These are phyloP conservation scores for Achlya flavicornis DNA, from an alignment of 2,888 invertebrate genomes.

Conservation along the genomic window DNA sequence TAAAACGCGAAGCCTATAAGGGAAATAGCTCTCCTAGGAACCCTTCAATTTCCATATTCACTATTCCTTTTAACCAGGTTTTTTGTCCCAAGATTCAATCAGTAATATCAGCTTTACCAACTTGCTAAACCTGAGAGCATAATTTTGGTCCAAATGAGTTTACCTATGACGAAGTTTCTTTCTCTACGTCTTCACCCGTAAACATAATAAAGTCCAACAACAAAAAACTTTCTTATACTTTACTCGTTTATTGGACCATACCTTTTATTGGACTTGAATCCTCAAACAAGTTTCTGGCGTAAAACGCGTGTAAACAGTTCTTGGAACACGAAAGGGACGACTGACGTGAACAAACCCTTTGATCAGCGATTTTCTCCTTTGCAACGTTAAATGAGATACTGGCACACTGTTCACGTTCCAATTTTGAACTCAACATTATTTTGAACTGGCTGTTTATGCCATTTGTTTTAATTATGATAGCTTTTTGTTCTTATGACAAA, in stretches of 20 bases:
- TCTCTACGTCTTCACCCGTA: background rate
- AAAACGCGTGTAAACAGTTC: constrained; percentile 4
- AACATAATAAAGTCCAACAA: background rate
- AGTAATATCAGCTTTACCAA: background rate
- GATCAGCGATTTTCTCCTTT: constrained; percentile 6
- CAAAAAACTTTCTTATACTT: constrained; percentile 1
- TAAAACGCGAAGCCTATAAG: no score
- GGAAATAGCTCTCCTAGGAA: no score
- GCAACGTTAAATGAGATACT: constrained; percentile 2
- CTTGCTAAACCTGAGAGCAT: background rate
- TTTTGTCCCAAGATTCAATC: background rate
- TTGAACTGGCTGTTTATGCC: background rate
- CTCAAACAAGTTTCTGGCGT: constrained; percentile 7
- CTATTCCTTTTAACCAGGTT: no score
- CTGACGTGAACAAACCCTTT: constrained; percentile 3
- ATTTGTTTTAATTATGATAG: background rate
- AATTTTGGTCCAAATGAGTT: constrained; percentile 1
- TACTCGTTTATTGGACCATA: constrained; percentile 9
- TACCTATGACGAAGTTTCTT: background rate
- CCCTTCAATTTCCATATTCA: no score
- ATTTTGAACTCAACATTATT: constrained; percentile 5
- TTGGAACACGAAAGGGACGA: constrained; percentile 6
- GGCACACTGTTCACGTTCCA: background rate
- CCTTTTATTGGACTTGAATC: background rate
- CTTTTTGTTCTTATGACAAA: background rate